A percentile compares a stretch with the other conserved stretches of the same genome.
Evolutionary conservation across 2,113 vertebrate species (phyloP).

Genomic region (Scomber japonicus): DNA sequence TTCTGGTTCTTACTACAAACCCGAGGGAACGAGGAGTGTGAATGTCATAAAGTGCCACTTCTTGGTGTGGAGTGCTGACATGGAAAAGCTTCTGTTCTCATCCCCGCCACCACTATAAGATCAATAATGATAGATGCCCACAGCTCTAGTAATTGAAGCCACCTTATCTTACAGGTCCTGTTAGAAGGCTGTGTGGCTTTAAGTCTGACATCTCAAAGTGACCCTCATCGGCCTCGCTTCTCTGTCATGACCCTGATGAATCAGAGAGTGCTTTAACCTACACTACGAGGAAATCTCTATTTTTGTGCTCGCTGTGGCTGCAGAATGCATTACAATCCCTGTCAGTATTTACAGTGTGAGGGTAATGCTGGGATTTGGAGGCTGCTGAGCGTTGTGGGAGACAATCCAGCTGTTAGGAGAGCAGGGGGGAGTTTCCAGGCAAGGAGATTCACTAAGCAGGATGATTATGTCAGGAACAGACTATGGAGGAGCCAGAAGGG

Average conservation of each 20-base stretch:
- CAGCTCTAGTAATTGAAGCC: slow-evolving; percentile 53
- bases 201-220: slow-evolving; percentile 51
- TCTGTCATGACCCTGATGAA: slow-evolving; percentile 38
- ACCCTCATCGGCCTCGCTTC: slow-evolving; percentile 17
- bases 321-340: slow-evolving; percentile 58
- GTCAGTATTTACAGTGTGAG: slow-evolving; percentile 72
- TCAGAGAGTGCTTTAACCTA: slow-evolving; percentile 40
- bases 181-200: slow-evolving; percentile 43
- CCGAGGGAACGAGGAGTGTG: slow-evolving; percentile 61
- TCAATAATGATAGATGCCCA: slow-evolving; percentile 73
- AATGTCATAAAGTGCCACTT: slow-evolving; percentile 76
- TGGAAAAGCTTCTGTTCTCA: slow-evolving; percentile 79
- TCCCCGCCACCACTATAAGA: slow-evolving; percentile 58
- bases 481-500: slow-evolving; percentile 59
- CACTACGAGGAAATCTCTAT: slow-evolving; percentile 31
- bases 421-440: slow-evolving; percentile 69
- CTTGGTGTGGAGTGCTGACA: slow-evolving; percentile 69
- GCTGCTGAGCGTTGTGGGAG: slow-evolving; percentile 68
- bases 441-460: slow-evolving; percentile 74
- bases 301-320: slow-evolving; percentile 49
- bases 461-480: slow-evolving; percentile 75
- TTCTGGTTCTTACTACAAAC: slow-evolving; percentile 44
- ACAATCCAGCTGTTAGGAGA: slow-evolving; percentile 77
- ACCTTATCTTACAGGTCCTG: slow-evolving; percentile 53
- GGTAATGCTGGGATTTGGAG: slow-evolving; percentile 74